These are phyloP conservation scores for Rhinolophus ferrumequinum DNA, from an alignment of 2,113 vertebrate species.

Conservation along the genomic window DNA sequence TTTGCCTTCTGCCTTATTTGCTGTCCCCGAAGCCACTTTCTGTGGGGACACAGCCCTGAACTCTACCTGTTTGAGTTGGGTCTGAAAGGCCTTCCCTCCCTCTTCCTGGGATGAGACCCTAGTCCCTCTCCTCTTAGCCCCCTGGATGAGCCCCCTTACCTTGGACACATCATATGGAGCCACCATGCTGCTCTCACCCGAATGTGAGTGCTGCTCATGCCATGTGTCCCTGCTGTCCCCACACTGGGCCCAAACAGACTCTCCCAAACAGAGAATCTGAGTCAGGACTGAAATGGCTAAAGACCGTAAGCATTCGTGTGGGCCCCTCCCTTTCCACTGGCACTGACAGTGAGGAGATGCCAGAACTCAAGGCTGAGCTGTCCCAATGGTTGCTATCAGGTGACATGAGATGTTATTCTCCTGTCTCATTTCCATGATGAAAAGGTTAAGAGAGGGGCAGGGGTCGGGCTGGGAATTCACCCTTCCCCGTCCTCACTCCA, in stretches of 20 bases:
- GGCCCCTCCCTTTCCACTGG: rapidly evolving
- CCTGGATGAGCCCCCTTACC: rapidly evolving
- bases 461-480: rapidly evolving
- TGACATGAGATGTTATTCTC: rapidly evolving
- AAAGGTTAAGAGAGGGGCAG: neutral
- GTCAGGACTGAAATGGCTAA: neutral
- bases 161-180: rapidly evolving
- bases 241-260: neutral
- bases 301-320: neutral
- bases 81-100: neutral
- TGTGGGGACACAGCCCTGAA: neutral
- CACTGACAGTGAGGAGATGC: rapidly evolving
- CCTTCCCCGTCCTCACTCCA: rapidly evolving
- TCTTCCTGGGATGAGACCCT: rapidly evolving
- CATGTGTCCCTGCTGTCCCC: too few species aligned
- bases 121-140: neutral
- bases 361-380: neutral
- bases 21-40: rapidly evolving
- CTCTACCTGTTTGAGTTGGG: rapidly evolving
- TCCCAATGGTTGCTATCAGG: rapidly evolving
- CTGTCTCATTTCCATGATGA: neutral
- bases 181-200: too few species aligned
- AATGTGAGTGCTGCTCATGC: rapidly evolving
- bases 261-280: neutral
- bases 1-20: neutral